Evolutionary conservation across 2,113 vertebrate species (phyloP).

Genomic region (Andinoacara biseriatus): DNA sequence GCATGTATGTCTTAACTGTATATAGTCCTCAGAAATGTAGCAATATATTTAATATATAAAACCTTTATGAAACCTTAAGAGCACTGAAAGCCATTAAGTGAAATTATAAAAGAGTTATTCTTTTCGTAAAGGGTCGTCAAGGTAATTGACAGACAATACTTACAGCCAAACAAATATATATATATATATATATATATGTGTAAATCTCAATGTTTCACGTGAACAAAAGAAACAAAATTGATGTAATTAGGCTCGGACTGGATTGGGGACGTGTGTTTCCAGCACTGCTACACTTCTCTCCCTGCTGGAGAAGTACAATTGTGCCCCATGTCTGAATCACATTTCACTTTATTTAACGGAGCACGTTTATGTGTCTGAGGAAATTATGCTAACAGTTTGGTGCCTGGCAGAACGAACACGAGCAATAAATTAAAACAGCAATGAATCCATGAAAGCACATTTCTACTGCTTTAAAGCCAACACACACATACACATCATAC

Average conservation of each 20-base stretch:
- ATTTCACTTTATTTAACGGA: slow-evolving; percentile 47
- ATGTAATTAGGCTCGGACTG: not conserved
- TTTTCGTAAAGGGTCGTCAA: not conserved
- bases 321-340: slow-evolving; percentile 32
- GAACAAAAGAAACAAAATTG: not conserved
- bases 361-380: slow-evolving; percentile 29
- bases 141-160: not conserved
- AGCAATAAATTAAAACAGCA: slow-evolving; percentile 43
- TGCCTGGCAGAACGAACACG: slow-evolving; percentile 39
- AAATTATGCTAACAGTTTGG: slow-evolving; percentile 33
- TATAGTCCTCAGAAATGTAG: not conserved
- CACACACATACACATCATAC: not conserved
- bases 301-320: slow-evolving; percentile 21
- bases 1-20: not conserved
- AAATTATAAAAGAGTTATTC: not conserved
- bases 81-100: not conserved
- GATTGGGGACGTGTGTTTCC: not conserved
- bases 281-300: not conserved
- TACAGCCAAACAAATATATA: not conserved
- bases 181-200: no score
- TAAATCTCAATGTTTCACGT: not conserved
- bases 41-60: not conserved
- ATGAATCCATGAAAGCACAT: slow-evolving; percentile 32
- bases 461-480: slow-evolving; percentile 1
- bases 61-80: not conserved